A percentile compares a stretch with the other conserved stretches of the same genome.
phyloP scores from a whole-genome alignment of 1,140 invertebrate species.

The Ganaspis sp. region DNA sequence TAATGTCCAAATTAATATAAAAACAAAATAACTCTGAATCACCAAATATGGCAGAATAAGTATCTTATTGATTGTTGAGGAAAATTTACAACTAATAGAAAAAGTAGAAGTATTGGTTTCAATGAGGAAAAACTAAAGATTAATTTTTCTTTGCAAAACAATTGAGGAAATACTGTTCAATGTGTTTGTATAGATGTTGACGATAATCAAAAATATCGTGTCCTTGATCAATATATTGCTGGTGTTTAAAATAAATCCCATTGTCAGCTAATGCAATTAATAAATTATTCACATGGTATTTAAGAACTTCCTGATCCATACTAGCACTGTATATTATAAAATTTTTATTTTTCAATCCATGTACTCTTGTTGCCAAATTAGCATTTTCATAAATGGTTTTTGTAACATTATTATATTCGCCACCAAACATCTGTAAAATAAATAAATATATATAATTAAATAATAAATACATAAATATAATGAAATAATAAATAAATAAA shows the following conservation, averaged over 20 bases:
- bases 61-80: no score
- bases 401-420: background rate
- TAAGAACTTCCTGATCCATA: background rate
- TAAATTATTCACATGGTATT: constrained; percentile 11
- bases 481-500: background rate
- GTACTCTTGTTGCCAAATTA: constrained; percentile 2
- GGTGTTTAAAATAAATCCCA: constrained; percentile 28
- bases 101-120: no score
- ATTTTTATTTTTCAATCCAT: constrained; percentile 16
- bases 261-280: background rate
- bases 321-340: constrained; percentile 22
- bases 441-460: background rate
- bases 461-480: background rate
- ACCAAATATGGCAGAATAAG: no score
- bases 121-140: no score
- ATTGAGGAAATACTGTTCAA: constrained; percentile 6
- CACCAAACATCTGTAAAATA: background rate
- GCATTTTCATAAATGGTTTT: background rate
- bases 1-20: no score
- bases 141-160: constrained; percentile 28
- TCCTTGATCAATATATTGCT: background rate
- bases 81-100: no score
- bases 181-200: constrained; percentile 15
- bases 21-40: no score
- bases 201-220: constrained; percentile 1